Evolutionary conservation across 2,888 invertebrate species (phyloP).

Genomic region (Lasioglossum morio): DNA sequence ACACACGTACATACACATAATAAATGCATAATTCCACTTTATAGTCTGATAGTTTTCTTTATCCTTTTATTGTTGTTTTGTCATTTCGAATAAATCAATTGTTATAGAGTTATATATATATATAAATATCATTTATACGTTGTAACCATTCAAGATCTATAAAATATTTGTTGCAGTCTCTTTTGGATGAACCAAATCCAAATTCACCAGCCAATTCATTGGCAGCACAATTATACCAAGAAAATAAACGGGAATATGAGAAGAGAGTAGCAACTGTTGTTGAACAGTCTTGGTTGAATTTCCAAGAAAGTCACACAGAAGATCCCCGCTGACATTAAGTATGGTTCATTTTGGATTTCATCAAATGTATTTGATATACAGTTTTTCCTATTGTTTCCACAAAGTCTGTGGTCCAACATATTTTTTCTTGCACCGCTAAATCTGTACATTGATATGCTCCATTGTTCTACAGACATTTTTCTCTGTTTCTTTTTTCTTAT

Average conservation of each 20-base stretch:
- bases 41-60: constrained; percentile 73
- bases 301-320: constrained; percentile 83
- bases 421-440: constrained; percentile 24
- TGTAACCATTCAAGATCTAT: constrained; percentile 39
- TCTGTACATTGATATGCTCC: constrained; percentile 44
- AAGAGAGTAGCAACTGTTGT: constrained; percentile 88
- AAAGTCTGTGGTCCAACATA: constrained; percentile 35
- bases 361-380: constrained; percentile 13
- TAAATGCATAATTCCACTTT: constrained; percentile 79
- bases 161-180: constrained; percentile 85
- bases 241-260: constrained; percentile 89
- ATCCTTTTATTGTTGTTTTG: constrained; percentile 63
- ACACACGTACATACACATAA: constrained; percentile 61
- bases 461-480: constrained; percentile 52
- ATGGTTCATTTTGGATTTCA: constrained; percentile 43
- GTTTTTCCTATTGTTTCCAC: constrained; percentile 25
- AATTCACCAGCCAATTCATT: constrained; percentile 89
- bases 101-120: constrained; percentile 22
- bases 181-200: constrained; percentile 89
- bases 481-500: neutral
- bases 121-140: neutral
- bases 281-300: constrained; percentile 87
- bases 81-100: constrained; percentile 32
- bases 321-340: constrained; percentile 83
- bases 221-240: constrained; percentile 89